A percentile compares a stretch with the other conserved stretches of the same genome.
These are phyloP conservation scores for Bombus soroeensis DNA, from an alignment of 1,140 invertebrate genomes.

Conservation along the genomic window DNA sequence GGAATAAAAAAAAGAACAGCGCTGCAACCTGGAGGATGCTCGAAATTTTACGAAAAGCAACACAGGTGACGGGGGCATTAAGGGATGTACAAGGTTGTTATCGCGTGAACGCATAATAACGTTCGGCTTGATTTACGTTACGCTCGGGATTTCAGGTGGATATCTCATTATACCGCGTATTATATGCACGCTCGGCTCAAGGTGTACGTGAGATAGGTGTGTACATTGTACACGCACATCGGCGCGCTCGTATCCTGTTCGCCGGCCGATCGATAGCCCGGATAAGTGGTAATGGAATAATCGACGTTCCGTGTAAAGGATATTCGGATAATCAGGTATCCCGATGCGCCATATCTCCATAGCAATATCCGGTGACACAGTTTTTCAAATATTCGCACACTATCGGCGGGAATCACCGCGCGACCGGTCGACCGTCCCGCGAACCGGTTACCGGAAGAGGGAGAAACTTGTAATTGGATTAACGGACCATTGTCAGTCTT, in stretches of 20 bases:
- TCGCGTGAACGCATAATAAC: constrained; percentile 45
- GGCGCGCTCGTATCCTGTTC: constrained; percentile 41
- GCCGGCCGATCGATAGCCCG: constrained; percentile 52
- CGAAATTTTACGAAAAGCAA: constrained; percentile 22
- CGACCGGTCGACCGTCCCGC: not conserved
- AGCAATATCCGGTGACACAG: constrained; percentile 58
- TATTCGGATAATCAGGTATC: constrained; percentile 60
- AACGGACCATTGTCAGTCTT: constrained; percentile 48
- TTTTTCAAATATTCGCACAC: constrained; percentile 30
- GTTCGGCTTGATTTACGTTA: constrained; percentile 56
- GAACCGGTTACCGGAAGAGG: not conserved
- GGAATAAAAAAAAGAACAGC: not conserved
- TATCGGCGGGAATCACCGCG: not conserved
- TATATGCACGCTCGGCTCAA: constrained; percentile 31
- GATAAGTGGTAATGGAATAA: constrained; percentile 68
- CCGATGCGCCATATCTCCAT: constrained; percentile 49
- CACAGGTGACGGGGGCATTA: constrained; percentile 27
- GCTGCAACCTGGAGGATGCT: not conserved
- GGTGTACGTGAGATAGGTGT: not conserved
- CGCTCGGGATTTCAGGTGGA: constrained; percentile 56
- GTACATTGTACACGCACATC: constrained; percentile 13
- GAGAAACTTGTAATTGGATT: constrained; percentile 51
- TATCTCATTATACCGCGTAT: constrained; percentile 54
- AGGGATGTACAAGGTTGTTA: constrained; percentile 32
- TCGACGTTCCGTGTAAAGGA: constrained; percentile 66